phyloP scores from a whole-genome alignment of 2,113 vertebrate species.

The Phodopus roborovskii region DNA sequence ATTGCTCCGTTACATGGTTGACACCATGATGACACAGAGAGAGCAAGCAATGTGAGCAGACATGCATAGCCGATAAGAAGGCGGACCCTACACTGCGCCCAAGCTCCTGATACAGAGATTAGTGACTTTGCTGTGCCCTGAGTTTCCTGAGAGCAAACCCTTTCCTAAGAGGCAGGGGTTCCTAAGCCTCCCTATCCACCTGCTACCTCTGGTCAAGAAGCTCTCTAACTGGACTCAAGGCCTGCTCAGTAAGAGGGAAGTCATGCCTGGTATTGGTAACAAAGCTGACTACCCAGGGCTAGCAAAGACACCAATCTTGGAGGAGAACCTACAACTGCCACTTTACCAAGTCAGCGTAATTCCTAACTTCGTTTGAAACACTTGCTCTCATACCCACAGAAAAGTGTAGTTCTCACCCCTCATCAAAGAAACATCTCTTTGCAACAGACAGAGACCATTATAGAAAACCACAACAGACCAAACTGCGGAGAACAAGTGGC shows the following conservation, averaged over 20 bases:
- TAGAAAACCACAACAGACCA: neutral
- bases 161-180: no score
- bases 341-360: neutral
- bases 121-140: neutral
- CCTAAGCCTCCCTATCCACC: neutral
- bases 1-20: neutral
- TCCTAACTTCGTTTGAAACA: neutral
- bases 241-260: neutral
- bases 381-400: neutral
- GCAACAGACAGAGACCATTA: neutral
- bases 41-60: neutral
- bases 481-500: neutral
- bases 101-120: neutral
- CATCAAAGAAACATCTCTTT: neutral
- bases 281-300: neutral
- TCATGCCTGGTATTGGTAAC: neutral
- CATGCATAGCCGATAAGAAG: neutral
- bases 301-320: neutral
- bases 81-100: neutral
- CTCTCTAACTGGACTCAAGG: neutral
- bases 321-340: neutral
- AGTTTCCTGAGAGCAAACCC: neutral
- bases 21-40: slow-evolving; percentile 6
- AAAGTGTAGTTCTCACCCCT: neutral
- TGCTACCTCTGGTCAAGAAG: accelerated